Evolutionary conservation across 2,113 vertebrate genomes (phyloP), one percentile per base, ranked within the genome.

Genomic region (Bettongia penicillata): DNA sequence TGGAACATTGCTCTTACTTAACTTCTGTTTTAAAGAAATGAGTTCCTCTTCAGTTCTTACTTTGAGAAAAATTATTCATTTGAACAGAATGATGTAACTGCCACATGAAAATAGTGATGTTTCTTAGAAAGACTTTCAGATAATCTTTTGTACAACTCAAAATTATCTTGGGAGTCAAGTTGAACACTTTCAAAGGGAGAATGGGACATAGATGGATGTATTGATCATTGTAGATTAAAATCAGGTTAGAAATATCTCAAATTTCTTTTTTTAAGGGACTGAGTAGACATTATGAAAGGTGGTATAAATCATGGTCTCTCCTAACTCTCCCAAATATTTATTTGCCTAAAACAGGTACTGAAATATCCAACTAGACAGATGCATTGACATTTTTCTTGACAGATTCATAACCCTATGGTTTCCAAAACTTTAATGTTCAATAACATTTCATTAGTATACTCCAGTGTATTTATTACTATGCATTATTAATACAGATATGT

Each of bases 401-500:
- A 98, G 96, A 97, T 97, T 98, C 93, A 98, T 98, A 97, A 98
- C n/a, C n/a, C 49, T 53, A 93, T 1, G 0, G 91, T 97, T 98
- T 95, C 93, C 93, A 95, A 98, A 98, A 98, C 43, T 97, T 98
- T 95, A 97, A 97, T 95, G 92, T 96, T 98, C 98, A 98, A 98
- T 98, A 98, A 95, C 92, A 97, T 98, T 98, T 98, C 98, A 98
- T 99, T 98, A 98, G 97, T 97, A 97, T 91, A 98, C 92, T 97
- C 94, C 94, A 97, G 93, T 97, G 92, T 98, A 97, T 98, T 98
- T 98, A 98, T 98, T 98, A 96, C 91, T 97, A 91, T 98, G 97
- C 94, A 98, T 99, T 98, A 98, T 98, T 99, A 98, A 99, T 98
- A 97, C 95, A 98, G 97, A 98, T 98, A 98, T 97, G 94, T 98